Base-by-base conservation (phyloP, 2,888 invertebrate species). In the Dicyrtoma fusca region DNA sequence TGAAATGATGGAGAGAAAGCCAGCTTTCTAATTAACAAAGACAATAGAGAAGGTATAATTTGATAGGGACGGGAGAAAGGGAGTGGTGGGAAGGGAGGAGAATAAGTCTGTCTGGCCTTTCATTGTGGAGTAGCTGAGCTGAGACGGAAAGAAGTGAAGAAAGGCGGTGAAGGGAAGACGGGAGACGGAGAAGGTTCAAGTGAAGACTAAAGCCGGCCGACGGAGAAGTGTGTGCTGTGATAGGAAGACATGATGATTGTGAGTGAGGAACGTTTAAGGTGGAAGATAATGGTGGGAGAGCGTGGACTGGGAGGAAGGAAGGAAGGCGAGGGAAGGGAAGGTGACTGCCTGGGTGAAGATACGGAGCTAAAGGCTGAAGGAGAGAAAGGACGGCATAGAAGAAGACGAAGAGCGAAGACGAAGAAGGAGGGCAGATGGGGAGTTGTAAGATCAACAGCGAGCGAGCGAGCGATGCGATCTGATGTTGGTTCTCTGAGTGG, bases 391-490 rank as follows among this genome's bases (percentile, higher is more conserved):
- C 13, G 1, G 57, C 26, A 10, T 47, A 64, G 25, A 64, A 26
- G 13, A 19, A 51, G 51, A 49, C 26, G 26, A 26, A 26, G 49
- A 25, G 65, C 10, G 21, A 51, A 26, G 47, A 23, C 19, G 51
- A 26, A 26, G 25, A 23, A 26, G 13, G 26, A 47, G 49, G 64
- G 64, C 42, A 63, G 61, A 71, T 19, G 42, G 71, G 51, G 62
- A 63, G 62, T 61, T 63, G 74, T 64, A 74, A 74, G 70, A 71
- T 72, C 72, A 72, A 72, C 72, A 72, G 68, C 66, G n/a, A n/a
- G n/a, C n/a, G n/a, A n/a, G n/a, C n/a, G n/a, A n/a, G n/a, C n/a
- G 71, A 74, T 71, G 71, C 44, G 66, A 72, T 59, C 63, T 72
- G 62, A 62, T 68, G 68, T 68, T 68, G 68, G 45, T n/a, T 34